Evolutionary conservation across 2,797 vertebrate species (phyloP).

Genomic region (Coreius guichenoti): DNA sequence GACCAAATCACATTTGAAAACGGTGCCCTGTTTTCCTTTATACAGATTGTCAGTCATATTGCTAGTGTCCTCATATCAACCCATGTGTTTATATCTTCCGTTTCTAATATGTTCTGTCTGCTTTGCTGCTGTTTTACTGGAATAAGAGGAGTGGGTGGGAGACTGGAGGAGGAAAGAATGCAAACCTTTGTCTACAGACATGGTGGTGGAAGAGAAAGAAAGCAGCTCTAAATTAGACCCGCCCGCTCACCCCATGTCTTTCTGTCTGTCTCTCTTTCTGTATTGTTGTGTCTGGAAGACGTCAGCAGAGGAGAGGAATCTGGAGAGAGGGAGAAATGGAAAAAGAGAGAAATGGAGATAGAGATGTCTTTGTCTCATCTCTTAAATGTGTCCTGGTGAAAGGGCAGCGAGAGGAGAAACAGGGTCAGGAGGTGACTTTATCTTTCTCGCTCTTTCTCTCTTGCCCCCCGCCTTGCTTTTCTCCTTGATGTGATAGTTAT

Average conservation of each 20-base stretch:
- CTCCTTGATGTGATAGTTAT: constrained; percentile 9
- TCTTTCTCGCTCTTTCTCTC: constrained; percentile 1
- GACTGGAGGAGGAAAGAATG: constrained; percentile 66
- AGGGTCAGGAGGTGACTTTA: constrained; percentile 41
- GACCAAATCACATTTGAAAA: background rate
- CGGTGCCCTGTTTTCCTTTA: background rate
- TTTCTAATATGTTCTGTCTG: constrained; percentile 61
- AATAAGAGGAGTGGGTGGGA: constrained; percentile 70
- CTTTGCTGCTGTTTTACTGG: constrained; percentile 67
- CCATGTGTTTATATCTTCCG: constrained; percentile 74
- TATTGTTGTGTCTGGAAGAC: constrained; percentile 77
- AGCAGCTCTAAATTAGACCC: constrained; percentile 38
- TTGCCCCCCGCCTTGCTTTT: background rate
- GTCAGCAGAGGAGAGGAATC: constrained; percentile 80
- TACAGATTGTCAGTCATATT: background rate
- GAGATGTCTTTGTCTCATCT: constrained; percentile 52
- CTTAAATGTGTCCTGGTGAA: constrained; percentile 54
- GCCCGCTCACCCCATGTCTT: constrained; percentile 68
- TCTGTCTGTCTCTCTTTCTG: constrained; percentile 63
- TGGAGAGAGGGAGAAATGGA: constrained; percentile 70
- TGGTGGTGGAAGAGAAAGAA: constrained; percentile 38
- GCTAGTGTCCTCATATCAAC: constrained; percentile 69
- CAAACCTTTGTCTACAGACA: constrained; percentile 70
- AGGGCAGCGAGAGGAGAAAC: constrained; percentile 53
- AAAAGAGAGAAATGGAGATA: constrained; percentile 55